Percentiles rank a stretch among this genome's conserved stretches.
phyloP scores from a whole-genome alignment of 1,140 invertebrate species.

The Aporrectodea caliginosa region DNA sequence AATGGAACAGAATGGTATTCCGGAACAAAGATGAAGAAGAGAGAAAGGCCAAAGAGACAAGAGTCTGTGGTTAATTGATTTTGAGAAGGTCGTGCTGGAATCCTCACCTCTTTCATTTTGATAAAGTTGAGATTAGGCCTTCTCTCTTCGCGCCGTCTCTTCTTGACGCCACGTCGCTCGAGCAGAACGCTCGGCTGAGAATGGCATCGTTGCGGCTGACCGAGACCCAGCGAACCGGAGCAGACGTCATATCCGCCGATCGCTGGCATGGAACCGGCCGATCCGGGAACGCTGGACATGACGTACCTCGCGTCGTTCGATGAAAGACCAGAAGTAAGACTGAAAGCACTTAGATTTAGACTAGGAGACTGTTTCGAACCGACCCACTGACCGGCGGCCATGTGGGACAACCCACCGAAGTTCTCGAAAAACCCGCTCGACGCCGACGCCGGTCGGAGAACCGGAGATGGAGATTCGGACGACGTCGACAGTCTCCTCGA shows the following conservation, averaged over 20 bases:
- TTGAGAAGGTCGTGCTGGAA: too few species aligned
- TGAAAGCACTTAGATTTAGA: constrained; percentile 1
- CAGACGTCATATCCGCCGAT: too few species aligned
- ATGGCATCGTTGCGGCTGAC: neutral
- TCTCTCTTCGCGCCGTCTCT: neutral
- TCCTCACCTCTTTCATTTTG: neutral
- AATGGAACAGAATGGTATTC: too few species aligned
- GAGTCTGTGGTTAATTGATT: too few species aligned
- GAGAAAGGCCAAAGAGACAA: too few species aligned
- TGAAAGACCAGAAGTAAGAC: neutral
- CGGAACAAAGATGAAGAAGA: too few species aligned
- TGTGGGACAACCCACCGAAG: neutral
- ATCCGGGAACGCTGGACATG: neutral
- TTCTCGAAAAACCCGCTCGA: neutral
- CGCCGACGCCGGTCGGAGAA: neutral
- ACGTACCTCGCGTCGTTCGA: neutral
- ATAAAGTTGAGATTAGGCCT: neutral
- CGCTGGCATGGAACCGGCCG: too few species aligned
- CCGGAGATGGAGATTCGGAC: neutral
- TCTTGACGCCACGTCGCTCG: neutral
- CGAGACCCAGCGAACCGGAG: too few species aligned
- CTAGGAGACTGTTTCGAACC: neutral
- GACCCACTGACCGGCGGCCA: neutral
- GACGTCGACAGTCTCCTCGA: neutral
- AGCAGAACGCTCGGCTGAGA: neutral